Evolutionary conservation across 2,113 vertebrate genomes (phyloP), one percentile per base, ranked within the genome.

Genomic region (Aptenodytes forsteri): DNA sequence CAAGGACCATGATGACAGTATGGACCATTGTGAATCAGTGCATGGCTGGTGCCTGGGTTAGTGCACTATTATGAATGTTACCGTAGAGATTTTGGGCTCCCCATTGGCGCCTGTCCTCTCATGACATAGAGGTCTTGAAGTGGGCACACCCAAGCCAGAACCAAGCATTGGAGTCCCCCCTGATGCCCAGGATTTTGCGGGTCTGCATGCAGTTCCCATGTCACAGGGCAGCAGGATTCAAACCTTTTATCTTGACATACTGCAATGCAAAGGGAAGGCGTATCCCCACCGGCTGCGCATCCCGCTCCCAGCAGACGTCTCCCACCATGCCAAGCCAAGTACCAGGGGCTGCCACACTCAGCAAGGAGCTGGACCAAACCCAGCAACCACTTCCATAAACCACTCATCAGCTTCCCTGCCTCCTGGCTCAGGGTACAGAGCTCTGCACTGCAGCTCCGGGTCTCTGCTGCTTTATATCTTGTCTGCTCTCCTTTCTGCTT

Each of bases 371-470:
- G 42, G 19, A 16, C 16, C 21, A 7, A 85, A 36, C 20, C 50
- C 61, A 83, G 20, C 16, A 91, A 47, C 34, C 3, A 2, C 13
- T 91, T 72, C 47, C 54, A 40, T 56, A n/a, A 94, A 71, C 8
- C 13, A 29, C 64, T 70, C 67, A 21, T 26, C 50, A 71, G 29
- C 62, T 83, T 76, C 32, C 25, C 27, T 46, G 22, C 2, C 25
- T 79, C 70, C 59, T 23, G 67, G 42, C 27, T 59, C 70, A 59
- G 30, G 8, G 7, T 27, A 14, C 13, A 83, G 58, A 49, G 52
- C 52, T 85, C 34, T 56, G 26, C 6, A 0, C 16, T 6, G 8
- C 42, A 64, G 26, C 29, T 64, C 44, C 1, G 0, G 5, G 3
- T 54, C 49, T 78, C 59, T 76, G 34, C 30, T 56, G 38, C 30